Evolutionary conservation across 2,797 vertebrate genomes (phyloP).

Genomic region (Sus cebifrons): DNA sequence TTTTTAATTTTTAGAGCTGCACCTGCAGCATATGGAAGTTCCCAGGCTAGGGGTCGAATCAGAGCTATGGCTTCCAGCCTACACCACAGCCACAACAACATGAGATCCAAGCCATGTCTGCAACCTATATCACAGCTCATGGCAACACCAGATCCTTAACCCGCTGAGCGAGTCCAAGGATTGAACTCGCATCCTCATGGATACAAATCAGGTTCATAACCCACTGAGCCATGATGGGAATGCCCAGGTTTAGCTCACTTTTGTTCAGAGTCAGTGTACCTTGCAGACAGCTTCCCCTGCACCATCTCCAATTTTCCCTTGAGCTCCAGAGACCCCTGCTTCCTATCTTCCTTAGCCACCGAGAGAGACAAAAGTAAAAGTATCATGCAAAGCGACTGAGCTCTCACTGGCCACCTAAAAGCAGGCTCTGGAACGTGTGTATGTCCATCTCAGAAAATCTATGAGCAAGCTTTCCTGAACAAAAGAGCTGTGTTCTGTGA

Average conservation of each 20-base stretch:
- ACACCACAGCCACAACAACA: too few relatives aligned
- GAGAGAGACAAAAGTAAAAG: background rate
- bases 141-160: too few relatives aligned
- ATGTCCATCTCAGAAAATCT: background rate
- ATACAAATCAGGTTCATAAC: too few relatives aligned
- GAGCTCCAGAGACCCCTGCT: background rate
- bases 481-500: background rate
- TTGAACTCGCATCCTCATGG: too few relatives aligned
- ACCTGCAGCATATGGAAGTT: too few relatives aligned
- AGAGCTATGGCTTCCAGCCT: too few relatives aligned
- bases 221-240: too few relatives aligned
- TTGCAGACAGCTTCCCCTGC: background rate
- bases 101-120: too few relatives aligned
- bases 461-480: background rate
- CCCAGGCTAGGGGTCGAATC: too few relatives aligned
- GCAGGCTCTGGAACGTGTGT: background rate
- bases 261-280: background rate
- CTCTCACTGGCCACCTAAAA: background rate
- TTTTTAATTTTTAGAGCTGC: too few relatives aligned
- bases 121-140: too few relatives aligned
- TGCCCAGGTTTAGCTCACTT: background rate
- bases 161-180: too few relatives aligned
- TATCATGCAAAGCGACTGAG: background rate
- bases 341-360: background rate
- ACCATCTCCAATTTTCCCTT: background rate